Evolutionary conservation across 2,113 vertebrate species (phyloP), one percentile per base, ranked within the genome.

Genomic region (Xenus cinereus): DNA sequence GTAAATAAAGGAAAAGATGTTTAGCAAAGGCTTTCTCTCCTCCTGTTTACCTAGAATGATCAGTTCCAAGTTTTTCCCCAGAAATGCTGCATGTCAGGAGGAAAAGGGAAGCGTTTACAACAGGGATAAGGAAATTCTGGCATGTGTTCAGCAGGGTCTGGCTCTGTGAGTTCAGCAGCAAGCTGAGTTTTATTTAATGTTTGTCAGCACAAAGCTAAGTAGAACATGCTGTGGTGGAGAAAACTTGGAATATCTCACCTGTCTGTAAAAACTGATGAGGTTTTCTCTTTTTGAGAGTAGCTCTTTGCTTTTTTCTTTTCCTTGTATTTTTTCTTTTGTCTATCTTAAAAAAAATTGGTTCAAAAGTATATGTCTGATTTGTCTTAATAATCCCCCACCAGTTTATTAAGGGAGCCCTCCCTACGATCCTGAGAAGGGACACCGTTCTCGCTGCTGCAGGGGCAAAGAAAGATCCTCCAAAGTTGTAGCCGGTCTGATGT

Each of bases 51-150:
- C 48, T 77, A 88, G 92, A 72, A 80, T 66, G 22, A 73, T 28
- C 23, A 45, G 14, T 76, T 90, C 81, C 53, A 80, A 68, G 33
- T 28, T 67, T 60, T 56, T 35, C 9, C 62, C 62, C 79, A 69
- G 93, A 94, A 60, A 84, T 87, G 5, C 93, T 95, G 54, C 95
- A 95, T 73, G 30, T 72, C 24, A 84, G 95, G 83, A 97, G 78
- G 91, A 97, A 94, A 82, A 97, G 37, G n/a, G 26, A 97, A 60
- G 73, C 64, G 33, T 83, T 90, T 51, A 93, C 79, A 82, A 51
- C 16, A 59, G 94, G 45, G 62, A 95, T 48, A 95, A 98, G 63
- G 97, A 98, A 78, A 96, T 97, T 72, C 90, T 96, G 43, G 96
- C 32, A 4, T 95, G 96, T 27, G 32, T 95, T 30, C 51, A 84